Percentiles rank a stretch among this genome's conserved stretches.
Conservation (phyloP, 2,888 invertebrate genomes). For the Eupithecia inturbata region DNA sequence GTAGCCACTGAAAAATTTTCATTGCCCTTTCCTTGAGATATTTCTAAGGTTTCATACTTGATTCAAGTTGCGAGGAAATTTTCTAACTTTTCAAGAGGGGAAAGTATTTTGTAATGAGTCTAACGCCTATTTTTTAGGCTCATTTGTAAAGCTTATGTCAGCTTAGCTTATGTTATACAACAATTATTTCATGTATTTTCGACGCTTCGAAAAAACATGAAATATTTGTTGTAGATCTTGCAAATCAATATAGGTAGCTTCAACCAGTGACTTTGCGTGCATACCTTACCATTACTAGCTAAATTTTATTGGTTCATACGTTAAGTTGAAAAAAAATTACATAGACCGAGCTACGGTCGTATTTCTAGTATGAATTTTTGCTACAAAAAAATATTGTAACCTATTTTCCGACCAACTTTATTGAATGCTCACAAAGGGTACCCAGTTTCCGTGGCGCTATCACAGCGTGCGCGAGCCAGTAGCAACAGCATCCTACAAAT, state of each 20-base stretch:
- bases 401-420: neutral
- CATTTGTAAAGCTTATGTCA: neutral
- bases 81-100: neutral
- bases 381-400: neutral
- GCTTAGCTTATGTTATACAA: neutral
- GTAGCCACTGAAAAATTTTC: slow-evolving; percentile 48
- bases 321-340: no score
- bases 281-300: no score
- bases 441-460: slow-evolving; percentile 42
- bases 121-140: neutral
- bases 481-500: no score
- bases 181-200: no score
- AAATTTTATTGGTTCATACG: no score
- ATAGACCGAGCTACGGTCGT: neutral
- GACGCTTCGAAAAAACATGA: neutral
- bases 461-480: no score
- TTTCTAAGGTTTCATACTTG: neutral
- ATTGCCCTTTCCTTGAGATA: slow-evolving; percentile 35
- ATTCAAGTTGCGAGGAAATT: neutral
- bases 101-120: neutral
- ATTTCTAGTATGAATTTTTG: neutral
- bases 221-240: neutral
- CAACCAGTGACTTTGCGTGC: no score
- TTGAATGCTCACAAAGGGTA: neutral
- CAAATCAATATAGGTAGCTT: neutral